Percentiles rank a stretch among this genome's conserved stretches.
Evolutionary conservation across 1,140 invertebrate genomes (phyloP).

Genomic region (fruit fly (Drosophila melanogaster)): Release_6_plus_ISO1_MT NT_033777.3:12286001-12286500

Average conservation of each 20-base stretch:
- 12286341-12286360: slow-evolving; percentile 75
- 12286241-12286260: slow-evolving; percentile 6
- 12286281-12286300: slow-evolving; percentile 41
- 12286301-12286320: neutral
- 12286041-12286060: slow-evolving; percentile 30
- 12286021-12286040: neutral
- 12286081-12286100: slow-evolving; percentile 68
- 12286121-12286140: slow-evolving; percentile 41
- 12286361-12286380: slow-evolving; percentile 70
- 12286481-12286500: slow-evolving; percentile 22
- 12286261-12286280: slow-evolving; percentile 25
- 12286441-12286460: slow-evolving; percentile 46
- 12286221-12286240: slow-evolving; percentile 64
- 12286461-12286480: slow-evolving; percentile 25
- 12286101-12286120: slow-evolving; percentile 80
- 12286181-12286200: slow-evolving; percentile 31
- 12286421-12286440: slow-evolving; percentile 63
- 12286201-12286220: slow-evolving; percentile 58
- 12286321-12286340: slow-evolving; percentile 53
- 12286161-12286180: neutral
- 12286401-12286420: slow-evolving; percentile 77
- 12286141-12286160: slow-evolving; percentile 61
- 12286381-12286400: slow-evolving; percentile 56
- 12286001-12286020: slow-evolving; percentile 72
- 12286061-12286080: slow-evolving; percentile 61